Conservation (phyloP, 2,888 invertebrate species). For the Drosophila meridiana region DNA sequence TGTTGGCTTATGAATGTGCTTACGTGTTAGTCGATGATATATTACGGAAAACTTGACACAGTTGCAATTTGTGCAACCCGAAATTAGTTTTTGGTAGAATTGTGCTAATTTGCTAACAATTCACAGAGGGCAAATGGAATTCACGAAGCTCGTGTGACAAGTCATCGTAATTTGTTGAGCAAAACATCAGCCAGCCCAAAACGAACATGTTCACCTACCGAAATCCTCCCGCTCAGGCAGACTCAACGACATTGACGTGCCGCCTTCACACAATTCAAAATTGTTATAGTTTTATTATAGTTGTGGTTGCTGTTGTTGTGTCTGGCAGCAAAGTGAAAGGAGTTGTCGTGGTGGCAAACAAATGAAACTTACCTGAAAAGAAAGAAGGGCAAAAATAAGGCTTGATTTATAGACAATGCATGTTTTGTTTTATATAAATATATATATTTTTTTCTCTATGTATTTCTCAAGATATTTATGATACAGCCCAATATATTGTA, state of each 20-base stretch:
- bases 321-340: conserved; percentile 68
- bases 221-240: conserved; percentile 3
- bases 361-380: conserved; percentile 66
- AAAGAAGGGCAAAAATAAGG: conserved; percentile 59
- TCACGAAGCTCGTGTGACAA: conserved; percentile 73
- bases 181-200: conserved; percentile 5
- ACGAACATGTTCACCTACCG: not conserved
- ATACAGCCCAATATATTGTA: conserved; percentile 42
- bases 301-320: conserved; percentile 49
- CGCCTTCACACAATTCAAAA: conserved; percentile 79
- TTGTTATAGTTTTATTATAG: conserved; percentile 31
- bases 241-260: conserved; percentile 68
- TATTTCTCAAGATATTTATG: conserved; percentile 34
- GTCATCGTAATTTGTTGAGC: conserved; percentile 74
- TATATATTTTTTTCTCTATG: conserved; percentile 1
- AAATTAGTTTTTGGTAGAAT: conserved; percentile 9
- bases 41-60: conserved; percentile 18
- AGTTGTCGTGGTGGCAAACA: conserved; percentile 51
- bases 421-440: conserved; percentile 23
- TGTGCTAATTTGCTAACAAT: conserved; percentile 81
- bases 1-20: conserved; percentile 16
- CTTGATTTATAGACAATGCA: conserved; percentile 68
- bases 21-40: conserved; percentile 31
- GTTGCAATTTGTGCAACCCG: conserved; percentile 53
- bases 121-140: conserved; percentile 51